Conservation (phyloP, 2,888 invertebrate genomes). For the Epicampocera succincta region DNA sequence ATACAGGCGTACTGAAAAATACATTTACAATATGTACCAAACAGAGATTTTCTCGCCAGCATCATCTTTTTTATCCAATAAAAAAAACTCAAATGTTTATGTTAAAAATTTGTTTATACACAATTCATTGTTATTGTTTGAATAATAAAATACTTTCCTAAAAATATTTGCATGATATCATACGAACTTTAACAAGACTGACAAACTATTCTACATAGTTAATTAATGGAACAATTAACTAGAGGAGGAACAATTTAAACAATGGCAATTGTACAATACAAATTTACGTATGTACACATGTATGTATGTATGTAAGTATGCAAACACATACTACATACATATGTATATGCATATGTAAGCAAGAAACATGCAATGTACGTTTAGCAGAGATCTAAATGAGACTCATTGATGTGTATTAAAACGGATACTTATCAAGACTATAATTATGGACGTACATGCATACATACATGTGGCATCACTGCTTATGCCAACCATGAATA, state of each 20-base stretch:
- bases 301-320: constrained; percentile 1
- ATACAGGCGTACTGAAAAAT: background rate
- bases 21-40: too few relatives aligned
- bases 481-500: too few relatives aligned
- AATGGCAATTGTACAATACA: constrained; percentile 34
- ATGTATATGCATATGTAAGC: too few relatives aligned
- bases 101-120: constrained; percentile 3
- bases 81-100: constrained; percentile 39
- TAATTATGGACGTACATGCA: too few relatives aligned
- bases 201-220: constrained; percentile 53
- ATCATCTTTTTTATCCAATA: background rate
- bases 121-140: constrained; percentile 15
- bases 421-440: too few relatives aligned
- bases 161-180: constrained; percentile 68
- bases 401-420: background rate
- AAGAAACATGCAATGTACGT: too few relatives aligned
- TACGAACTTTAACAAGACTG: constrained; percentile 18
- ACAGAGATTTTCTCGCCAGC: too few relatives aligned
- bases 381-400: too few relatives aligned
- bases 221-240: constrained; percentile 66
- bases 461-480: too few relatives aligned
- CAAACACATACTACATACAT: too few relatives aligned
- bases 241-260: constrained; percentile 48
- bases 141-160: constrained; percentile 45
- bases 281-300: background rate